These are phyloP conservation scores for Psettodes erumei DNA, from an alignment of 2,113 vertebrate genomes.

Conservation along the genomic window DNA sequence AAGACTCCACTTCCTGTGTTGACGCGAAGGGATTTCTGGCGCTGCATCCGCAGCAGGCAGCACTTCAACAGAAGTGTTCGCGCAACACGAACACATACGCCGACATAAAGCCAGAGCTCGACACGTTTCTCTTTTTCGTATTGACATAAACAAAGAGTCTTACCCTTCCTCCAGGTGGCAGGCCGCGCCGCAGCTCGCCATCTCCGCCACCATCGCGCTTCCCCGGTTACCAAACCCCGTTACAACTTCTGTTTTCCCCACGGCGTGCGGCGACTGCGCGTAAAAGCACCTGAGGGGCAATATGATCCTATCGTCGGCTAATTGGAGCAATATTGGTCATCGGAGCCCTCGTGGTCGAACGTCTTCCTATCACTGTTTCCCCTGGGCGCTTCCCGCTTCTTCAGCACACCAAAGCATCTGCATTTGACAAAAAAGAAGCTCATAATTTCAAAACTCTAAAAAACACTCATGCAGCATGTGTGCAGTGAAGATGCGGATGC, in stretches of 20 bases:
- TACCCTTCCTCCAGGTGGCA: constrained; percentile 68
- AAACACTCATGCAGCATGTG: not conserved
- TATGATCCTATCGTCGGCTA: constrained; percentile 1
- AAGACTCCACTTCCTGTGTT: constrained; percentile 50
- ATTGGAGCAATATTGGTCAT: not conserved
- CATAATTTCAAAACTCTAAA: not conserved
- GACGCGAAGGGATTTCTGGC: not conserved
- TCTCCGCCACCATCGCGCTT: constrained; percentile 69
- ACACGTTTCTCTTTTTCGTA: not conserved
- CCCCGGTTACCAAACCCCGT: not conserved
- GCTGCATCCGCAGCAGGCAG: not conserved
- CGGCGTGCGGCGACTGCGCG: constrained; percentile 28
- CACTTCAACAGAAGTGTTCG: not conserved
- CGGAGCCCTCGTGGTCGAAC: constrained; percentile 6
- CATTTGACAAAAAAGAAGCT: not conserved
- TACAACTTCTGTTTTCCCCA: not conserved
- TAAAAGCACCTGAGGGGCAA: constrained; percentile 30
- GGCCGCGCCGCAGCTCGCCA: constrained; percentile 61
- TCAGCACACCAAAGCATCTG: not conserved
- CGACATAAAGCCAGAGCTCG: not conserved
- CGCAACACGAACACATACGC: not conserved
- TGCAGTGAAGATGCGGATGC: not conserved
- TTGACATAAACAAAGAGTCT: not conserved
- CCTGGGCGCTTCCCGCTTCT: not conserved
- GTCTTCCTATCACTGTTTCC: not conserved